These are phyloP conservation scores for Dynastes maya DNA, from an alignment of 2,888 invertebrate species.

Conservation along the genomic window DNA sequence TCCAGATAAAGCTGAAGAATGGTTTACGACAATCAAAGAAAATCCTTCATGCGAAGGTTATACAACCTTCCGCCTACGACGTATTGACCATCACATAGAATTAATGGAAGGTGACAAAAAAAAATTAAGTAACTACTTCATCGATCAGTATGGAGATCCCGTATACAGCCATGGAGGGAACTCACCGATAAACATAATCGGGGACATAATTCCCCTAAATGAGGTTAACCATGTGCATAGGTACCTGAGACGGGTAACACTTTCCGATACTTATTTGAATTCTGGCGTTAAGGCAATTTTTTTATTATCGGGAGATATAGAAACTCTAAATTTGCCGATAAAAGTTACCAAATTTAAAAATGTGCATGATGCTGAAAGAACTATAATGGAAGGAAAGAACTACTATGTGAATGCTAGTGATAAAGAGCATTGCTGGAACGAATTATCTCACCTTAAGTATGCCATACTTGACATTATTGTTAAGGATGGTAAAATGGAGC, in stretches of 20 bases:
- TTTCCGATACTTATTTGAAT: neutral
- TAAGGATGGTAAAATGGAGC: neutral
- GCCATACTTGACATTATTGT: constrained; percentile 1
- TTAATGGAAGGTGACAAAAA: neutral
- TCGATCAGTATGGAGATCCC: neutral
- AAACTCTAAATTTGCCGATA: neutral
- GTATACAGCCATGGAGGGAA: neutral
- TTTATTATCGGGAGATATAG: constrained; percentile 15
- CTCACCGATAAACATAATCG: neutral
- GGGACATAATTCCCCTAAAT: neutral
- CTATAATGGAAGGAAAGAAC: neutral
- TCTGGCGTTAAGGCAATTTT: neutral
- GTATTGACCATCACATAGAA: neutral
- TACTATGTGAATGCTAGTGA: neutral
- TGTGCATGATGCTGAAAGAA: neutral
- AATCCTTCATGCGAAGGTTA: neutral
- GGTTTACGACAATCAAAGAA: neutral
- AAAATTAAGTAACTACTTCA: neutral
- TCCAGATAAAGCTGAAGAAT: neutral
- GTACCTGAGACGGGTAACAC: neutral
- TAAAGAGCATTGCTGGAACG: neutral
- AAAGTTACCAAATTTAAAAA: neutral
- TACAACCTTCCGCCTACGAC: neutral
- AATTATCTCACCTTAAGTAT: neutral
- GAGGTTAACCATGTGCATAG: neutral